Percentiles rank a stretch among this genome's conserved stretches.
phyloP scores from a whole-genome alignment of 2,113 vertebrate genomes.

The Myrmophylax atrothorax region DNA sequence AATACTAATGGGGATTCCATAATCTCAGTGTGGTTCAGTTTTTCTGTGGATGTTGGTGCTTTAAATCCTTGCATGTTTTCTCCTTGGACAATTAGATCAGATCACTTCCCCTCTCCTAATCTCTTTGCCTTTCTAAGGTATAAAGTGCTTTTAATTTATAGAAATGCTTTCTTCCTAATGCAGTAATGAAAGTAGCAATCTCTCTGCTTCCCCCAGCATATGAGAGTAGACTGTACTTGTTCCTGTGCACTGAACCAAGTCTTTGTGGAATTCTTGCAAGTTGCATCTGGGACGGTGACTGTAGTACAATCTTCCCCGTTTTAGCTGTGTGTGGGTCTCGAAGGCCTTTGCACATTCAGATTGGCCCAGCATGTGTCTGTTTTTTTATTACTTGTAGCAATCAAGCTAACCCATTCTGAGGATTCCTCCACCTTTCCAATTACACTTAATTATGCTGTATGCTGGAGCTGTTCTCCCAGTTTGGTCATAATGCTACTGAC shows the following conservation, averaged over 20 bases:
- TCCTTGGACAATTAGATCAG: background rate
- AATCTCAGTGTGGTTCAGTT: background rate
- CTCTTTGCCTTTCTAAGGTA: background rate
- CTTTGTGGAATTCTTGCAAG: background rate
- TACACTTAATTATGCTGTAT: slow-evolving; percentile 9
- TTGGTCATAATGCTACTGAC: background rate
- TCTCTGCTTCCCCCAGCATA: background rate
- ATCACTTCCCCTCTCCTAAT: background rate
- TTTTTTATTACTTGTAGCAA: slow-evolving; percentile 17
- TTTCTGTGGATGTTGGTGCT: background rate
- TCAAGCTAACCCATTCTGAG: background rate
- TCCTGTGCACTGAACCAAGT: background rate
- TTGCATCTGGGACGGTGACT: background rate
- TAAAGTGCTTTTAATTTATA: background rate
- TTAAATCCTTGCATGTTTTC: background rate
- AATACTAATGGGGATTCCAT: background rate
- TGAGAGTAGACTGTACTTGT: background rate
- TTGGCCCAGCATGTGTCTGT: background rate
- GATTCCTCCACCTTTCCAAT: slow-evolving; percentile 46
- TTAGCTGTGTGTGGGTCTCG: background rate
- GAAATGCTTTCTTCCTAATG: background rate
- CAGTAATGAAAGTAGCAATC: background rate
- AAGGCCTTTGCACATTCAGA: background rate
- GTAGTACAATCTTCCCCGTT: background rate
- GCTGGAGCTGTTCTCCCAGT: slow-evolving; percentile 18